Conservation (phyloP, 2,888 invertebrate genomes). For the Hydriomena furcata region DNA sequence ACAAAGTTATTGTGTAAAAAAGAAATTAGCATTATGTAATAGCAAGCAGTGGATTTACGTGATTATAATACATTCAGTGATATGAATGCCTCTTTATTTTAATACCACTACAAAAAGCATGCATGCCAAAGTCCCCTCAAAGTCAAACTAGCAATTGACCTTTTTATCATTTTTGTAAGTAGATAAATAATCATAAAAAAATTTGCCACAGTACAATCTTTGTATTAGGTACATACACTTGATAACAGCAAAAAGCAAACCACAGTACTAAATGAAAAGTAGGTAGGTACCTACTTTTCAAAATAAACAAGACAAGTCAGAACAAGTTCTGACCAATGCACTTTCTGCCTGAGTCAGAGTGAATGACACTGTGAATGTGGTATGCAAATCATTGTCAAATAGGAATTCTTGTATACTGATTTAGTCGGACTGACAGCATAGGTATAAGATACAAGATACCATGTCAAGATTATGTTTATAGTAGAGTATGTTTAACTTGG, state of each 20-base stretch:
- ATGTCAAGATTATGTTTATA: slow-evolving; percentile 6
- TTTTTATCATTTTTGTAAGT: too few relatives aligned
- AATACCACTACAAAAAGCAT: too few relatives aligned
- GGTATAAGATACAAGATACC: slow-evolving; percentile 6
- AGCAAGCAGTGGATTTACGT: too few relatives aligned
- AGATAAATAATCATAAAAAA: too few relatives aligned
- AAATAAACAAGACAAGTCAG: slow-evolving; percentile 29
- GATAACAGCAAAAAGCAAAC: slow-evolving; percentile 10
- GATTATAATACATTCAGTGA: too few relatives aligned
- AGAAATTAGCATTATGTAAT: too few relatives aligned
- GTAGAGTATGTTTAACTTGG: background rate
- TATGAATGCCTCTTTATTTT: too few relatives aligned
- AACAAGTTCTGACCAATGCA: slow-evolving; percentile 31
- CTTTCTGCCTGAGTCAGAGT: slow-evolving; percentile 31
- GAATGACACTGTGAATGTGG: slow-evolving; percentile 30
- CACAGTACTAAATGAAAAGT: slow-evolving; percentile 1
- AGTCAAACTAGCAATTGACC: too few relatives aligned
- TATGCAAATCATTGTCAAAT: slow-evolving; percentile 26
- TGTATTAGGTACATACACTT: background rate
- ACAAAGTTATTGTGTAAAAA: too few relatives aligned
- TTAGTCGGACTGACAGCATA: background rate
- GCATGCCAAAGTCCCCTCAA: too few relatives aligned
- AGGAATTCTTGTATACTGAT: slow-evolving; percentile 13
- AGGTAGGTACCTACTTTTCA: slow-evolving; percentile 8
- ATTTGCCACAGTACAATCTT: background rate